phyloP scores from a whole-genome alignment of 2,797 vertebrate genomes.

The Acanthopagrus latus region DNA sequence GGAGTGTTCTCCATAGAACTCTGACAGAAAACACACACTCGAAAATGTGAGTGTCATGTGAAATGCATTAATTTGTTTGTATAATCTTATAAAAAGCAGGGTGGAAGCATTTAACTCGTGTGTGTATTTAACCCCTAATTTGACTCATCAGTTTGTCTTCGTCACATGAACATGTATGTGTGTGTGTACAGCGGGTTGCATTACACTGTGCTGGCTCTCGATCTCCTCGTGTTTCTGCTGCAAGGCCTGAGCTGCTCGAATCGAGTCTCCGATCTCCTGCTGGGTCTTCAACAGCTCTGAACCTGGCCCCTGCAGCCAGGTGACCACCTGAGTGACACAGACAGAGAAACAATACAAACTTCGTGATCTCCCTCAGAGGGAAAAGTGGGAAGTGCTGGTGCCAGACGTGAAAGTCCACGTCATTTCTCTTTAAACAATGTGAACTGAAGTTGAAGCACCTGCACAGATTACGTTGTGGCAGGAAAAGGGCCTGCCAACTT shows the following conservation, averaged over 20 bases:
- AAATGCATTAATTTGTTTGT: neutral
- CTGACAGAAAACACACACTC: neutral
- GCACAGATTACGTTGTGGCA: neutral
- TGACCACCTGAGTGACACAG: slow-evolving; percentile 89
- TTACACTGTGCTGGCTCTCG: slow-evolving; percentile 99
- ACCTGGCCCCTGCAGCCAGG: slow-evolving; percentile 98
- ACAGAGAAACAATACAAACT: neutral
- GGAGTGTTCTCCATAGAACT: neutral
- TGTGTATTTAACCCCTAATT: slow-evolving; percentile 15
- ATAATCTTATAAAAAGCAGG: neutral
- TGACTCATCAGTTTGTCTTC: neutral
- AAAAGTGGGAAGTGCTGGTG: neutral
- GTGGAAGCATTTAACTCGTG: slow-evolving; percentile 8
- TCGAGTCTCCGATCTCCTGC: slow-evolving; percentile 97
- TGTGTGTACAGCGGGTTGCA: slow-evolving; percentile 21
- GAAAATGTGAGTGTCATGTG: neutral
- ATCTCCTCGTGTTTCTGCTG: slow-evolving; percentile 99
- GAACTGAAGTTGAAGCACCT: neutral
- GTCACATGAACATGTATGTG: slow-evolving; percentile 4
- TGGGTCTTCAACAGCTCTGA: slow-evolving; percentile 96
- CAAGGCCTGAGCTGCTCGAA: slow-evolving; percentile 94
- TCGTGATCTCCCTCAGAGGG: accelerated
- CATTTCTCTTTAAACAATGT: neutral
- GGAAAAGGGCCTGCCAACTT: too few relatives aligned
- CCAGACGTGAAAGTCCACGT: too few relatives aligned